phyloP scores from a whole-genome alignment of 2,888 invertebrate genomes.

The Drosophila vallismaia region DNA sequence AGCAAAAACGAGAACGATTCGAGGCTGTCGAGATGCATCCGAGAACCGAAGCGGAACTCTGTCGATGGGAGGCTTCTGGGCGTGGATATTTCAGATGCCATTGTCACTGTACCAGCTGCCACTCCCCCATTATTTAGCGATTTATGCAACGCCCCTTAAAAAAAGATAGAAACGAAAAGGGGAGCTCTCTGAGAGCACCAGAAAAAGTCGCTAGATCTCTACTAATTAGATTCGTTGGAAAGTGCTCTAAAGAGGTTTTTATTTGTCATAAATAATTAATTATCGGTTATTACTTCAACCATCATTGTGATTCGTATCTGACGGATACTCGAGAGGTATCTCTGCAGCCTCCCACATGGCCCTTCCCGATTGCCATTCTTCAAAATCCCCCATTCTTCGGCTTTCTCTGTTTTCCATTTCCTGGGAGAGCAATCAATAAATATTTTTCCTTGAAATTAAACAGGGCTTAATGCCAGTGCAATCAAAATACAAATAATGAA shows the following conservation, averaged over 20 bases:
- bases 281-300: constrained; percentile 46
- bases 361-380: too few species aligned
- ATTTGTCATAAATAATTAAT: neutral
- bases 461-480: constrained; percentile 37
- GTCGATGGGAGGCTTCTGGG: constrained; percentile 51
- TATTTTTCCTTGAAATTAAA: constrained; percentile 55
- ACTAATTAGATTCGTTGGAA: neutral
- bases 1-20: constrained; percentile 38
- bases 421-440: constrained; percentile 62
- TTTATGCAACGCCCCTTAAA: constrained; percentile 31
- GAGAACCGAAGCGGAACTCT: constrained; percentile 59
- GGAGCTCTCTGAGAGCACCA: neutral
- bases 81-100: constrained; percentile 36
- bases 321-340: constrained; percentile 33
- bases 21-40: constrained; percentile 48
- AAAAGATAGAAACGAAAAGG: constrained; percentile 4
- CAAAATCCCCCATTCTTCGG: constrained; percentile 26
- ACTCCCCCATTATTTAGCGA: constrained; percentile 16
- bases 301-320: constrained; percentile 27
- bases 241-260: neutral
- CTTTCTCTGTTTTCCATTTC: constrained; percentile 28
- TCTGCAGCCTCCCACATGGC: constrained; percentile 5
- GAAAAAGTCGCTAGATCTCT: neutral
- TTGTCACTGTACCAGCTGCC: constrained; percentile 48
- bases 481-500: constrained; percentile 60